phyloP scores from a whole-genome alignment of 2,113 vertebrate species.

The Labrus mixtus region DNA sequence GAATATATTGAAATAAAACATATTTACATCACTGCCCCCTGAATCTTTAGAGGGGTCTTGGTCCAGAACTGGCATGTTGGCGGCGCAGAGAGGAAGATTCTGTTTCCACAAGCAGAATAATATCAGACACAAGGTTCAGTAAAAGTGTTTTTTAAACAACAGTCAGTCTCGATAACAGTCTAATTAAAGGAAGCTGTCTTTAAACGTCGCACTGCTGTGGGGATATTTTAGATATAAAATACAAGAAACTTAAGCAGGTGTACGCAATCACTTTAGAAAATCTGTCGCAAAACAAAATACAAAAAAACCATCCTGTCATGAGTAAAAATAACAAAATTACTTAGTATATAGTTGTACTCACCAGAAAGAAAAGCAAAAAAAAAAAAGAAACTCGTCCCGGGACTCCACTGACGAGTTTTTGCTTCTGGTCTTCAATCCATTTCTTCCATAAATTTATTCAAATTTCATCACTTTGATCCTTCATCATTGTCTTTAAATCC shows the following conservation, averaged over 20 bases:
- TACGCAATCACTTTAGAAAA: too few relatives aligned
- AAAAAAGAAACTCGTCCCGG: conserved; percentile 1
- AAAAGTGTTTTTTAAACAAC: neutral
- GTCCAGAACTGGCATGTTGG: conserved; percentile 80
- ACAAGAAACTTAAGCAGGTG: too few relatives aligned
- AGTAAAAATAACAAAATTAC: neutral
- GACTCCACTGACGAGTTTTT: conserved; percentile 34
- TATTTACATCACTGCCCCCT: conserved; percentile 76
- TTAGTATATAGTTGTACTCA: conserved; percentile 60
- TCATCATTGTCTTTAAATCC: conserved; percentile 48
- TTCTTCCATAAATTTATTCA: conserved; percentile 10
- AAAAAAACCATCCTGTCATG: neutral
- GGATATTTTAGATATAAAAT: neutral
- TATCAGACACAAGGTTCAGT: neutral
- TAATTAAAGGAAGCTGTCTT: neutral
- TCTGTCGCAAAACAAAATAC: neutral
- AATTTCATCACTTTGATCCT: conserved; percentile 13
- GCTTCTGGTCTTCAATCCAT: conserved; percentile 38
- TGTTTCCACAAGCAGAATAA: conserved; percentile 35
- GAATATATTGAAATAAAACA: conserved; percentile 6
- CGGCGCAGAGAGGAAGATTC: conserved; percentile 31
- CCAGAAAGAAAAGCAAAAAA: conserved; percentile 33
- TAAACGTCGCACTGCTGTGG: neutral
- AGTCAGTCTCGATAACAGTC: neutral
- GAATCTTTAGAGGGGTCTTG: conserved; percentile 67